Base-by-base conservation (phyloP, 2,888 invertebrate genomes). In the Cephus nigrinus region DNA sequence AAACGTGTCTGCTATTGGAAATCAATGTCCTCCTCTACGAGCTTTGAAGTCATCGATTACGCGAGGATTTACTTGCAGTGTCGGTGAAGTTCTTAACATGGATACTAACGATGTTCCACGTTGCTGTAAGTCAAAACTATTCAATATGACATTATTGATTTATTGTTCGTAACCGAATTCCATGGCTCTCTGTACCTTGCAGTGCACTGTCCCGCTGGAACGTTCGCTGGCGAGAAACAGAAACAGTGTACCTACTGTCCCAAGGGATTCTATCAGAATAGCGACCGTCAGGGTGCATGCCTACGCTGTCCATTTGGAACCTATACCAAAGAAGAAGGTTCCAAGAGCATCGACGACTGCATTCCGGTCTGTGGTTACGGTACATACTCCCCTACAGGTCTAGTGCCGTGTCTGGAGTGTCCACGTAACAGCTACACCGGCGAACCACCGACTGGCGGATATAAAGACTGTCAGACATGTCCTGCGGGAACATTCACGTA, bases 181-280 rank as follows among this genome's bases (percentile, higher is more conserved):
- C 15, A 71, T 15, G 1, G 9, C 3, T 9, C 15, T 12, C 15
- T 33, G 4, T 71, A n/a, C 5, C 32, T 71, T 40, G 40, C 87
- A 97, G 97, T 98, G 81, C 97, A 99, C 89, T 99, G 99, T 90
- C 99, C 99, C 11, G 98, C 98, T 84, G 99, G 99, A 87, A 98
- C 98, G 0, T 98, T 95, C 88, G 97, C 98, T 71, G 96, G 96
- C 32, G 96, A 96, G 85, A 97, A 97, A 86, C 97, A 98, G 92
- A 96, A 97, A 88, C 94, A 95, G 79, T 99, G 99, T 91, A 96
- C 97, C 1, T 95, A 96, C 89, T 99, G 99, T 90, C 96, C 97
- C 1, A 94, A 96, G 86, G 99, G 99, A 30, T 98, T 95, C 90
- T 99, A 98, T 92, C 99, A 99, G 92, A 98, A 98, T 88, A 94